phyloP scores from a whole-genome alignment of 2,113 vertebrate species.

The Calonectris borealis region DNA sequence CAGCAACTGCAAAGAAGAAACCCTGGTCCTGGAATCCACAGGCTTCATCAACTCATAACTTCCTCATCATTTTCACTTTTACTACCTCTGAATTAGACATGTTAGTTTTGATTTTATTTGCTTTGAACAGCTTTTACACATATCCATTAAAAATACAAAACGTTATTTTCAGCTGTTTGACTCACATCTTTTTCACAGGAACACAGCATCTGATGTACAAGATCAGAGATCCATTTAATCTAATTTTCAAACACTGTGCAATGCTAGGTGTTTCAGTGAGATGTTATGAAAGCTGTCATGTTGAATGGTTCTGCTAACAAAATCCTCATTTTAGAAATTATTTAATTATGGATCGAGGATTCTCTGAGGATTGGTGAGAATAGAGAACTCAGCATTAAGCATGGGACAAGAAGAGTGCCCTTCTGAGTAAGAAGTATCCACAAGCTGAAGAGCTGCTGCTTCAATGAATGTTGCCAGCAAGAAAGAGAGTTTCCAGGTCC shows the following conservation, averaged over 20 bases:
- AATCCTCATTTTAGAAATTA: slow-evolving; percentile 11
- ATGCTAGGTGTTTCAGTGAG: background rate
- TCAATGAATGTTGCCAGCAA: background rate
- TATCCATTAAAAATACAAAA: slow-evolving; percentile 50
- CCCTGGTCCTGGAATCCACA: background rate
- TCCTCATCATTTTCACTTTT: background rate
- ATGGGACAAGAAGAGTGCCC: background rate
- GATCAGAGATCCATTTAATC: slow-evolving; percentile 52
- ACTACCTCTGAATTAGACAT: background rate
- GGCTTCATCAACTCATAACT: background rate
- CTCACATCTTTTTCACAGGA: slow-evolving; percentile 33
- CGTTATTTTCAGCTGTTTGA: slow-evolving; percentile 37
- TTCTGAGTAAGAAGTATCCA: background rate
- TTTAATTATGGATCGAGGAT: slow-evolving; percentile 17
- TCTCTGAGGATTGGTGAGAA: background rate
- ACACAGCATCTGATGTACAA: slow-evolving; percentile 29
- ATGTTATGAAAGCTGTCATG: background rate
- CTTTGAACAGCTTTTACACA: slow-evolving; percentile 37
- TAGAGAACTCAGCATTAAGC: background rate
- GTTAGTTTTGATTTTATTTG: slow-evolving; percentile 20
- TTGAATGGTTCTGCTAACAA: background rate
- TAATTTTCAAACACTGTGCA: slow-evolving; percentile 38
- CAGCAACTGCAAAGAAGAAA: background rate
- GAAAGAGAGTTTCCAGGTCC: background rate
- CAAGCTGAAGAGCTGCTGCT: background rate